Base-by-base conservation (phyloP, 2,888 invertebrate species). In the Pasiphila rectangulata region DNA sequence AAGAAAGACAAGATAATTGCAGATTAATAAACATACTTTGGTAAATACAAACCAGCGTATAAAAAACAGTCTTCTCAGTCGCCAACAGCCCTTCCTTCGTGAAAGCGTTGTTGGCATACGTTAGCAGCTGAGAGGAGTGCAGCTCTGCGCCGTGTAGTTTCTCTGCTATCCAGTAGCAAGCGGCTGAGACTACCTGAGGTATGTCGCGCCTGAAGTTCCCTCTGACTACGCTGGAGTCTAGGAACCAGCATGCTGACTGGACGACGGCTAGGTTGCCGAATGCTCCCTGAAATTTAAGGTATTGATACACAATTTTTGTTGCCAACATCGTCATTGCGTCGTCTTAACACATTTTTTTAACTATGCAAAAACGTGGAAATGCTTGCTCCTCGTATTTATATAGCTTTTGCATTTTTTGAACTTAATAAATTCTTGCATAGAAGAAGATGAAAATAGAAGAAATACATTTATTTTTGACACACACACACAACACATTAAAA, bases 151-250 rank as follows among this genome's bases (percentile, higher is more conserved):
- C 83, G 7, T 78, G 65, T 1, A 77, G 46, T 47, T 87, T 87
- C 59, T 73, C 69, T 0, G 85, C 77, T 35, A 86, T 75, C 87
- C 86, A 87, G 56, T 69, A 83, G 44, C 83, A 80, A 2, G 85
- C 84, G 1, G 83, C 70, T 0, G 79, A 75, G 0, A 79, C 55
- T 2, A 83, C 48, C 61, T 85, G 86, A n/a, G 86, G 53, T 23
- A 73, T 71, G 1, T 73, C 64, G 0, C 79, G 5, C 3, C 59
- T 49, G 0, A 85, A 68, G 0, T 52, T 27, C 0, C 56, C 58
- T 0, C 50, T 54, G 2, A 66, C 58, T 9, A 83, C 47, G 19
- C 81, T 52, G 0, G 74, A 60, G 48, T 87, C 87, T 1, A 86
- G 56, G 53, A 77, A 86, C 81, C 83, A 83, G 21, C 69, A 64